Conservation (phyloP, 2,113 vertebrate species). For the Rhinolophus sinicus region DNA sequence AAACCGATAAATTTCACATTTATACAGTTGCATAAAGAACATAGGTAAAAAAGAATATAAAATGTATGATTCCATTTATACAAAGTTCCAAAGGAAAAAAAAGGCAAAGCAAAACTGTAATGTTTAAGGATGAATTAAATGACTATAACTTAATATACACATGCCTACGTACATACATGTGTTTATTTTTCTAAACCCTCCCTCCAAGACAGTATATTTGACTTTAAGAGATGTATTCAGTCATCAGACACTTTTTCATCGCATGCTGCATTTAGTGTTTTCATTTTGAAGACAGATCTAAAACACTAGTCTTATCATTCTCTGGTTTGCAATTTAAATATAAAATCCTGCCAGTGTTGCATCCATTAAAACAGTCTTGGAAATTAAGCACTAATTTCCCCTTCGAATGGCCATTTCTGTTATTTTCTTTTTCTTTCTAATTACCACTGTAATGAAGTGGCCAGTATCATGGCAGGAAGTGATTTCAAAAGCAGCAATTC, state of each 20-base stretch:
- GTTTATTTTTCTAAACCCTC: neutral
- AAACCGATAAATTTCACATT: neutral
- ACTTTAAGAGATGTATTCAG: neutral
- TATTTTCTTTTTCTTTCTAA: constrained; percentile 55
- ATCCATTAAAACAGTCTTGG: constrained; percentile 75
- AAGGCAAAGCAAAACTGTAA: neutral
- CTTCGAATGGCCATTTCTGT: constrained; percentile 65
- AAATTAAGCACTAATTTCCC: constrained; percentile 77
- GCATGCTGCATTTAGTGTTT: constrained; percentile 25
- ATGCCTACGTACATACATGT: neutral
- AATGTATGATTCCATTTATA: neutral
- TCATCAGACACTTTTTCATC: constrained; percentile 50
- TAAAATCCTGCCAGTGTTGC: constrained; percentile 70
- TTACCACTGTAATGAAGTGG: constrained; percentile 76
- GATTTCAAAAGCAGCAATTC: constrained; percentile 71
- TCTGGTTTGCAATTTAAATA: constrained; percentile 65
- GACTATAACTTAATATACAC: neutral
- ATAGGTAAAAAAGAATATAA: neutral
- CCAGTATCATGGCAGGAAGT: constrained; percentile 63
- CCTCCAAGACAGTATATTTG: neutral
- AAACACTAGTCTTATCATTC: constrained; percentile 52
- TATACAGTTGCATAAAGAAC: neutral
- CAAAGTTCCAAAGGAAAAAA: neutral
- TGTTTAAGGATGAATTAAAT: neutral
- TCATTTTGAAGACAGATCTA: constrained; percentile 69